phyloP scores from a whole-genome alignment of 2,888 invertebrate genomes.

The Apeira syringaria region DNA sequence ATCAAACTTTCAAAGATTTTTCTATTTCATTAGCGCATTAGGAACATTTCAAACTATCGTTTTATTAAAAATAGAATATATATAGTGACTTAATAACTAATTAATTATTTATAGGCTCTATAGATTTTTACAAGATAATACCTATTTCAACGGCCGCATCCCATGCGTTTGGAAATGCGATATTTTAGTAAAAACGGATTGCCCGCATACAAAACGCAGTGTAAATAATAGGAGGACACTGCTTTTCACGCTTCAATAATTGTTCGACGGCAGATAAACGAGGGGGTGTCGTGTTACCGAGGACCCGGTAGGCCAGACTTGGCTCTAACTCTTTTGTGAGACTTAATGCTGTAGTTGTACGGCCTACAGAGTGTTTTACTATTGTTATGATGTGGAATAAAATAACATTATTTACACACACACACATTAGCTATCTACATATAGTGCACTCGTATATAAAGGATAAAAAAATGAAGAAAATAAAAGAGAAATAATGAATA shows the following conservation, averaged over 20 bases:
- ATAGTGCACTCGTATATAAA: no score
- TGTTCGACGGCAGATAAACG: constrained; percentile 82
- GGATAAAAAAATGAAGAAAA: no score
- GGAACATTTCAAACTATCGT: no score
- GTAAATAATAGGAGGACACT: constrained; percentile 82
- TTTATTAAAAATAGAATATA: no score
- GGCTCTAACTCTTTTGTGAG: constrained; percentile 63
- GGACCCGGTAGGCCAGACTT: constrained; percentile 61
- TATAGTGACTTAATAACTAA: no score
- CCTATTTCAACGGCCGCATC: not conserved
- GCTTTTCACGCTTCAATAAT: constrained; percentile 85
- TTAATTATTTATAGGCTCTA: no score
- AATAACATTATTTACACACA: constrained; percentile 10
- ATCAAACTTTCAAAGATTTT: no score
- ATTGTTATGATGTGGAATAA: constrained; percentile 28
- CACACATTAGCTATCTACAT: no score
- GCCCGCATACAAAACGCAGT: constrained; percentile 80
- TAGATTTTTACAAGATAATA: not conserved
- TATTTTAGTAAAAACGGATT: constrained; percentile 74
- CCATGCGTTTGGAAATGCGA: constrained; percentile 65
- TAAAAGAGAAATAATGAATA: no score
- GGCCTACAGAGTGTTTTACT: constrained; percentile 35
- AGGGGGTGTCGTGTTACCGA: constrained; percentile 70
- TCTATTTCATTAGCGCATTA: no score
- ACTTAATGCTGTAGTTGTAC: constrained; percentile 30